Evolutionary conservation across 2,113 vertebrate species (phyloP), one percentile per base, ranked within the genome.

Genomic region (Camarhynchus parvulus): DNA sequence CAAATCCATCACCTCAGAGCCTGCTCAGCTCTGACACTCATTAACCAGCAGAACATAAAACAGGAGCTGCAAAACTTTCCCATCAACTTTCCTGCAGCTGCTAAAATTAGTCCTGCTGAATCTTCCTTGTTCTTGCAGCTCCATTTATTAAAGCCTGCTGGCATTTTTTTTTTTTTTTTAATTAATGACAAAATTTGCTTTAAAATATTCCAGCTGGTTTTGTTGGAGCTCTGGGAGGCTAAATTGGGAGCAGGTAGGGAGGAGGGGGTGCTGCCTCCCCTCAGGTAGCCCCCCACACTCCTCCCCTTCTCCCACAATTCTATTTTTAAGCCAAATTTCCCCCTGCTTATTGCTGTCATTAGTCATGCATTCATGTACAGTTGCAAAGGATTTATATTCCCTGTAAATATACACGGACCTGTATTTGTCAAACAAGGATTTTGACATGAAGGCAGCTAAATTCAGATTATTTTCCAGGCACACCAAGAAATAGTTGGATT

Each of bases 61-160:
- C 50, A 47, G 93, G 80, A 76, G 73, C 47, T 66, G 67, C 5
- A 49, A 70, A 94, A 89, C 74, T 93, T 92, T 15, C 31, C 73
- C 66, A 46, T 24, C 87, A 56, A 95, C 90, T 96, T 94, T 74
- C 81, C 50, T n/a, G n/a, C 18, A 75, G 90, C 93, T 92, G 44
- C 92, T 96, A 96, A 95, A 95, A 96, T 96, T 88, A 92, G 93
- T 16, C 56, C 35, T 49, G 93, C 82, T 62, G 67, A 88, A 91
- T 63, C 84, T 28, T 91, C 85, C 94, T 61, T 28, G 39, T 81
- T 83, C 92, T 61, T 56, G 39, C 0, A 9, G 9, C 69, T 93
- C 66, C 72, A 15, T 72, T 94, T 95, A 77, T 88, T 77, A 93
- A 93, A 88, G 35, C 83, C 69, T 68, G 79, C 88, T 76, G 80